Base-by-base conservation (phyloP, 2,888 invertebrate genomes). In the Dasypogon diadema region DNA sequence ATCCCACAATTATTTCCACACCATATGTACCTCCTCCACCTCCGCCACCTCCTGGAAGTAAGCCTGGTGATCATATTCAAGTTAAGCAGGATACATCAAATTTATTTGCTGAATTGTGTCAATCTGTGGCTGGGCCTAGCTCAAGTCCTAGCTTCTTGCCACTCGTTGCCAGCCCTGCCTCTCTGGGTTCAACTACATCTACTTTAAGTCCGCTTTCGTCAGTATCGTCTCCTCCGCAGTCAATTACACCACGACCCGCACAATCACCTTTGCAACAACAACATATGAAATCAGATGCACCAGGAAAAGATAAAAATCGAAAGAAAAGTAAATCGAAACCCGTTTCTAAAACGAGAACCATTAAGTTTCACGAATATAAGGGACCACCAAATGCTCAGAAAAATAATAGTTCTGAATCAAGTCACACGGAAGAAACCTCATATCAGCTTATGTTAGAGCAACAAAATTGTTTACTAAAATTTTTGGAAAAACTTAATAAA, bases 331-430 rank as follows among this genome's bases (percentile, higher is more conserved):
- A 95, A 84, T 92, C 92, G 48, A 95, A 95, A 86, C 90, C 90
- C 22, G 90, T 91, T 75, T 92, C 94, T 0, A 96, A 96, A 85
- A 90, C 93, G 18, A 90, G 94, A 80, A 94, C 94, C 74, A 97
- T 98, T 82, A 98, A 98, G 87, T 98, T 98, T 87, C 98, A 98
- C 86, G 98, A 98, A 86, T 96, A 96, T 86, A 96, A 96, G 87
- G 96, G 96, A 42, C 96, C 96, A 26, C 96, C 97, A 79, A 95
- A 92, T 87, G 94, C 96, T 16, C 94, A 94, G 81, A 89, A 90
- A 68, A 88, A 89, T 54, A 87, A 89, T 2, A 85, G 84, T 60
- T 88, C 89, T 18, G 89, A 90, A 10, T 88, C 89, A 10, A 65
- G 21, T 73, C 58, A 74, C 22, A 56, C 78, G 6, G 81, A 84